Evolutionary conservation across 1,140 invertebrate species (phyloP), one percentile per base, ranked within the genome.

Genomic region (Drosophila arizonae): DNA sequence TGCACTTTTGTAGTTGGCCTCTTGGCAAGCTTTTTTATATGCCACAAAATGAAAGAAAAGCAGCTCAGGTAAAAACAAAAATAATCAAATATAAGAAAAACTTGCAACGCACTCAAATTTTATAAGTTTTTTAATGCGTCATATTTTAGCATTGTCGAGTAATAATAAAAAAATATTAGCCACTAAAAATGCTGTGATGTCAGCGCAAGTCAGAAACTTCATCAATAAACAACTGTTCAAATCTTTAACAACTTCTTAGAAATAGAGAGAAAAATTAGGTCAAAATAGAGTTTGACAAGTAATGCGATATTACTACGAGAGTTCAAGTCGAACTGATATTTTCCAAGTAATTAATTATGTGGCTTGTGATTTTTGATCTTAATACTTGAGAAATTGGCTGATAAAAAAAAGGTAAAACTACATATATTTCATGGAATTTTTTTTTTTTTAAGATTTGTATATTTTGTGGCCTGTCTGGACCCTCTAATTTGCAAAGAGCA

Each of bases 1-100:
- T 86, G 81, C 79, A 87, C 81, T 86, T 87, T 69, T 79, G 81
- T 70, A 81, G 64, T 79, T 82, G 64, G 73, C 82, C 67, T 76
- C 86, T 79, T 81, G 64, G 50, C 55, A 67, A 61, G 64, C 56
- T 67, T 68, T 77, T 55, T 79, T 79, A 84, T 84, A 72, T 57
- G 62, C 75, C 57, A 67, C 56, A 62, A 62, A 69, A 17, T 17
- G 6, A 45, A 21, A 58, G 56, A 43, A 43, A 57, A 48, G 48
- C 68, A 33, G 48, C 68, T 68, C 68, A 56, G 43, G 15, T 11
- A 30, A 36, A 66, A 66, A 55, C 24, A 68, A 57, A 55, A n/a
- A 21, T n/a, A 36, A 68, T 48, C 57, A 78, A 61, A 65, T 13
- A 10, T 11, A 50, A 39, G 54, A 13, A 65, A 15, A 17, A 46